A percentile compares a stretch with the other conserved stretches of the same genome.
Evolutionary conservation across 2,797 vertebrate genomes (phyloP).

Genomic region (Enteromius mattozi): DNA sequence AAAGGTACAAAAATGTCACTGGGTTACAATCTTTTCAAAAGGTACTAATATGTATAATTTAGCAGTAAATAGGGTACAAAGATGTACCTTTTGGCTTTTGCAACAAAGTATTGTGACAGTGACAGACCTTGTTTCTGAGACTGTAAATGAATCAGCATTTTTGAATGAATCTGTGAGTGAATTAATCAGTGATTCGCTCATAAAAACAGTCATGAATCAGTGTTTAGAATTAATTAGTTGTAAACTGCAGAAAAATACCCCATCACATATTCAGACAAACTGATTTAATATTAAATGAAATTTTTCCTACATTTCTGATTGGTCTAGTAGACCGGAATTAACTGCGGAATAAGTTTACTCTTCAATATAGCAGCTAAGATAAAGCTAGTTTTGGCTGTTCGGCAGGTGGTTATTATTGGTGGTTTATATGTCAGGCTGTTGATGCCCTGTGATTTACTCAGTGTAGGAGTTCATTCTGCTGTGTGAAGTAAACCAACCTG

Average conservation of each 20-base stretch:
- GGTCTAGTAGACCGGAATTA: background rate
- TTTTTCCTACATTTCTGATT: background rate
- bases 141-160: background rate
- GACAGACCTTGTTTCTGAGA: background rate
- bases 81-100: background rate
- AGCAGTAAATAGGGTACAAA: background rate
- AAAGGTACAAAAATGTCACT: background rate
- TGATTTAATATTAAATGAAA: background rate
- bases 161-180: background rate
- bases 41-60: background rate
- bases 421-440: slow-evolving; percentile 54
- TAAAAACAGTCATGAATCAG: background rate
- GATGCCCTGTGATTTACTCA: slow-evolving; percentile 62
- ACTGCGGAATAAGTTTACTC: slow-evolving; percentile 13
- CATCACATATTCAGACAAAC: background rate
- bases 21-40: background rate
- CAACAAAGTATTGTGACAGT: background rate
- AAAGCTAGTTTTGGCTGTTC: slow-evolving; percentile 45
- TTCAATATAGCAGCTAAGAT: slow-evolving; percentile 35
- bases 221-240: background rate
- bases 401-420: slow-evolving; percentile 57
- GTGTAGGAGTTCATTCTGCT: slow-evolving; percentile 80
- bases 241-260: background rate
- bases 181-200: background rate
- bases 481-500: slow-evolving; percentile 81